phyloP scores from a whole-genome alignment of 2,888 invertebrate genomes.

The Biston stratarius region DNA sequence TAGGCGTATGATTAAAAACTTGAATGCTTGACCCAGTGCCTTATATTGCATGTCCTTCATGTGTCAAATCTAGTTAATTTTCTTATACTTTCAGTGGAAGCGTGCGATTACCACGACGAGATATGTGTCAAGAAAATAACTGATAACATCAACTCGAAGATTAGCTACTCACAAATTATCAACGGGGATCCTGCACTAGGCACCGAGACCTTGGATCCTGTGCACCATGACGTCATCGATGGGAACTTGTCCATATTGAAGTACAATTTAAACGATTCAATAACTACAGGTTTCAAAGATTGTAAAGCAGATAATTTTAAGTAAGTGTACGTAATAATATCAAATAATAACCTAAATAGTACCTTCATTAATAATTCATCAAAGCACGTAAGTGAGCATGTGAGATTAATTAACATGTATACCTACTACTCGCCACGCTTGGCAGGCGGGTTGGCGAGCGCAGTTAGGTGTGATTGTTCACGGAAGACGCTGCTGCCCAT shows the following conservation, averaged over 20 bases:
- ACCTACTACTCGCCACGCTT: too few relatives aligned
- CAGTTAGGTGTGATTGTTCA: too few relatives aligned
- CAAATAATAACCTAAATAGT: too few relatives aligned
- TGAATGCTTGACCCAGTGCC: too few relatives aligned
- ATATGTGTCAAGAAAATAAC: constrained; percentile 49
- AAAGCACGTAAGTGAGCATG: too few relatives aligned
- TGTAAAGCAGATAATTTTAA: constrained; percentile 52
- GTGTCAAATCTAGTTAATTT: neutral
- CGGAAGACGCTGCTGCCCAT: too few relatives aligned
- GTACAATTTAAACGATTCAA: constrained; percentile 50
- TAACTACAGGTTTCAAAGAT: constrained; percentile 51
- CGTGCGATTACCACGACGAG: constrained; percentile 53
- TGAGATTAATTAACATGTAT: too few relatives aligned
- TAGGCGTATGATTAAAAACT: too few relatives aligned
- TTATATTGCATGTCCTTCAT: too few relatives aligned
- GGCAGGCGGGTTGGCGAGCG: too few relatives aligned
- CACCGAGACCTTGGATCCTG: constrained; percentile 53
- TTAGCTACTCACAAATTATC: constrained; percentile 40
- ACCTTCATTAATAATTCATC: too few relatives aligned
- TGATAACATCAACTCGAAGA: constrained; percentile 34
- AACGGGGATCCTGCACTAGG: constrained; percentile 49
- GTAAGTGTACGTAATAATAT: constrained; percentile 46
- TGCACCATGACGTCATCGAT: constrained; percentile 50
- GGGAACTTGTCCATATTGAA: constrained; percentile 51
- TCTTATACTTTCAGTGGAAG: constrained; percentile 23